Percentiles rank a stretch among this genome's conserved stretches.
phyloP scores from a whole-genome alignment of 2,797 vertebrate genomes.

The Channallabes apus region DNA sequence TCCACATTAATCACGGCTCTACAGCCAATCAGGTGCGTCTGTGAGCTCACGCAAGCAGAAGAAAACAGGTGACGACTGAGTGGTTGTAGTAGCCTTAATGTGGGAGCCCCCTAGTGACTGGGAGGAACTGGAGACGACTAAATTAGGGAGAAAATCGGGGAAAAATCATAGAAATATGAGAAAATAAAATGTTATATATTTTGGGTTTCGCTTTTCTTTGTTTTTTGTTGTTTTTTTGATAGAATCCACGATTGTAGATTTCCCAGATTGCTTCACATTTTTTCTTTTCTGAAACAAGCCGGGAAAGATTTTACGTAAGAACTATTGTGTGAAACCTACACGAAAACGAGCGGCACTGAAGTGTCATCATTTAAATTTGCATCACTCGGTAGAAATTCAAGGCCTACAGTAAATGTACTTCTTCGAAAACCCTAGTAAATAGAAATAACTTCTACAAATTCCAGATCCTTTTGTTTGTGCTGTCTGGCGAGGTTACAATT shows the following conservation, averaged over 20 bases:
- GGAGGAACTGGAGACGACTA: no score
- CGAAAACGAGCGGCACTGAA: neutral
- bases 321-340: neutral
- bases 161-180: no score
- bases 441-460: neutral
- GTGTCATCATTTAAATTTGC: slow-evolving; percentile 6
- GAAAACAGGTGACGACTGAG: no score
- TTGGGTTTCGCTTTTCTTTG: neutral
- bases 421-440: neutral
- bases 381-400: slow-evolving; percentile 51
- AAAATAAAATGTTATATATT: no score
- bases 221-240: neutral
- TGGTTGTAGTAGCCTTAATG: no score
- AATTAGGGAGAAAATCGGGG: no score
- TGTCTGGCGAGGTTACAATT: neutral
- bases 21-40: no score
- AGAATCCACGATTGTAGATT: neutral
- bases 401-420: slow-evolving; percentile 30
- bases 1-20: no score
- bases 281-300: neutral
- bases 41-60: no score
- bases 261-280: neutral
- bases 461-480: neutral
- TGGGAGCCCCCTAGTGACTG: no score
- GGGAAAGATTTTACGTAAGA: neutral